These are phyloP conservation scores for Mus spicilegus DNA, from an alignment of 2,113 vertebrate species.

Conservation along the genomic window DNA sequence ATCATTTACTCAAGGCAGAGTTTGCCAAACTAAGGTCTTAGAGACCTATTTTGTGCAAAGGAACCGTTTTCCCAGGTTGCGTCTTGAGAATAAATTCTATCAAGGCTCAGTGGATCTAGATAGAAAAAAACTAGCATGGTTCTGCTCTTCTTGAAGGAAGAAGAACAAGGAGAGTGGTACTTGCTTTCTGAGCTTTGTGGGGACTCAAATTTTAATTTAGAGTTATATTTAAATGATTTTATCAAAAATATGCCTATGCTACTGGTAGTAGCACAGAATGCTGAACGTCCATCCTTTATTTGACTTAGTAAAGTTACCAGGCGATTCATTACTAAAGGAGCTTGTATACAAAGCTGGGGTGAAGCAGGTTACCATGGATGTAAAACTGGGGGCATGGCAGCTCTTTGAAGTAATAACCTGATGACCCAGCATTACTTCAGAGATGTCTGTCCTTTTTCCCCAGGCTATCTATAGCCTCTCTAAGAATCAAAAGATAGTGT, in stretches of 20 bases:
- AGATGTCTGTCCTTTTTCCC: no score
- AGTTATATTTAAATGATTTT: background rate
- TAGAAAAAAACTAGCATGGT: background rate
- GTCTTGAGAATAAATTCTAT: constrained; percentile 20
- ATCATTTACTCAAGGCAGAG: background rate
- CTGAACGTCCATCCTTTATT: background rate
- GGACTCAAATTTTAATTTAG: background rate
- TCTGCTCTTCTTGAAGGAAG: background rate
- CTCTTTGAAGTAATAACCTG: background rate
- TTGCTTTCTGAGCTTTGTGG: background rate
- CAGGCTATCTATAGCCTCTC: no score
- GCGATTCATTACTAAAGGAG: background rate
- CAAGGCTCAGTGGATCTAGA: background rate
- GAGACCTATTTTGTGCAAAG: background rate
- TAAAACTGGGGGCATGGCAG: background rate
- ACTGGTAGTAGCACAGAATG: background rate
- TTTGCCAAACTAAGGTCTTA: constrained; percentile 27
- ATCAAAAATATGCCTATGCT: background rate
- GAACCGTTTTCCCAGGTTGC: background rate
- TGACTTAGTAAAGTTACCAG: background rate
- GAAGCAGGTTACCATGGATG: accelerated
- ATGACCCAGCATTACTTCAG: background rate
- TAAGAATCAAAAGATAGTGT: background rate
- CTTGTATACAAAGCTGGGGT: background rate
- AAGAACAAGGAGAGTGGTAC: background rate